These are phyloP conservation scores for Sylvia borin DNA, from an alignment of 2,797 vertebrate species.

Conservation along the genomic window DNA sequence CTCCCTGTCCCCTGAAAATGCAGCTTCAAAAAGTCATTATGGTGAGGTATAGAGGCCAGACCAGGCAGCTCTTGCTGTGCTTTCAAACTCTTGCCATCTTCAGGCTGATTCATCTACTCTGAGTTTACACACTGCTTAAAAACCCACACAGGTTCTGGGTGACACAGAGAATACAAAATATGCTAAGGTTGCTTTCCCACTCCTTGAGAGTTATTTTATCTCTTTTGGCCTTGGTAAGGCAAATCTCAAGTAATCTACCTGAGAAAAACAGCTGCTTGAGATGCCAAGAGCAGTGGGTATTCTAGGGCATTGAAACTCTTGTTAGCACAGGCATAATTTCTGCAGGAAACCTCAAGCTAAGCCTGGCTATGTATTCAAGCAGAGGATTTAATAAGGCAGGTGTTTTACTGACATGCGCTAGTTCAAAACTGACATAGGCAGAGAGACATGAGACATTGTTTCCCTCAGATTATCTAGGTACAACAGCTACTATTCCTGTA, in stretches of 20 bases:
- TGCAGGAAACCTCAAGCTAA: neutral
- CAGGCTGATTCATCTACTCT: neutral
- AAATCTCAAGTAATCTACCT: neutral
- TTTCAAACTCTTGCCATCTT: neutral
- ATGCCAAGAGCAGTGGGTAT: neutral
- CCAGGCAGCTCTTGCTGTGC: neutral
- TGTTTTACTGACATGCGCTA: slow-evolving; percentile 39
- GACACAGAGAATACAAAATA: neutral
- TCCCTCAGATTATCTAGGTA: slow-evolving; percentile 62
- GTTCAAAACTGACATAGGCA: slow-evolving; percentile 16
- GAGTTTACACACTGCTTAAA: neutral
- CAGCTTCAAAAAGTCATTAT: neutral
- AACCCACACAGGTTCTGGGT: neutral
- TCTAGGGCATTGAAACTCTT: neutral
- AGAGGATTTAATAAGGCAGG: slow-evolving; percentile 39
- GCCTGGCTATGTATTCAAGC: neutral
- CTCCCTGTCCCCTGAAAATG: neutral
- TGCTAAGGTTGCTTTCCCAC: neutral
- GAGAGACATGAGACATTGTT: slow-evolving; percentile 29
- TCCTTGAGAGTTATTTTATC: neutral
- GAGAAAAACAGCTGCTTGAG: neutral
- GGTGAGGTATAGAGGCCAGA: neutral
- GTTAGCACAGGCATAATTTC: neutral
- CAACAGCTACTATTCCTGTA: slow-evolving; percentile 53
- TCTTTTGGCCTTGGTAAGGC: neutral